These are phyloP conservation scores for Metaphire vulgaris DNA, from an alignment of 1,140 invertebrate genomes.

Conservation along the genomic window DNA sequence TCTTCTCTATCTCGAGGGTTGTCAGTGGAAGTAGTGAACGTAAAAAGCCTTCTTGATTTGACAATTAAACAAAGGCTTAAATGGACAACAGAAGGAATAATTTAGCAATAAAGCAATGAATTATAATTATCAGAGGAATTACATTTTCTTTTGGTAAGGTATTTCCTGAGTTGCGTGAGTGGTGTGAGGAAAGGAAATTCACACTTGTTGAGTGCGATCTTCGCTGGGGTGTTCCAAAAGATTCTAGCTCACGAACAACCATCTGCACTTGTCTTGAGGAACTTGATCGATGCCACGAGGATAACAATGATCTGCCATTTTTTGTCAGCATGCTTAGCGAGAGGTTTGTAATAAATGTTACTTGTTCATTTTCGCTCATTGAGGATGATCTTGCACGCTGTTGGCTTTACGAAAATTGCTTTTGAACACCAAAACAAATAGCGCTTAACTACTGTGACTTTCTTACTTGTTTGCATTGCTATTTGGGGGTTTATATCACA, in stretches of 20 bases:
- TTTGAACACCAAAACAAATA: background rate
- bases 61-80: background rate
- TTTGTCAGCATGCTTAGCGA: slow-evolving; percentile 46
- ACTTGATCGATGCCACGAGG: slow-evolving; percentile 42
- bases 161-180: slow-evolving; percentile 50
- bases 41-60: background rate
- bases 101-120: too few relatives aligned
- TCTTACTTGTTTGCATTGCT: background rate
- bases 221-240: slow-evolving; percentile 49
- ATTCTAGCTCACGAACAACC: slow-evolving; percentile 41
- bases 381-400: background rate
- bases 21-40: too few relatives aligned
- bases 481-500: too few relatives aligned
- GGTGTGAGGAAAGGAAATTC: slow-evolving; percentile 42
- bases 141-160: slow-evolving; percentile 40
- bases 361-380: too few relatives aligned
- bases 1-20: too few relatives aligned
- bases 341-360: slow-evolving; percentile 37
- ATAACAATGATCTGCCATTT: slow-evolving; percentile 42
- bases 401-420: background rate
- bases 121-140: background rate
- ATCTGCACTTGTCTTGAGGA: slow-evolving; percentile 47
- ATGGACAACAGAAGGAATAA: too few relatives aligned
- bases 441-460: background rate
- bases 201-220: slow-evolving; percentile 49